Evolutionary conservation across 2,113 vertebrate species (phyloP).

Genomic region (Varanus salvator): DNA sequence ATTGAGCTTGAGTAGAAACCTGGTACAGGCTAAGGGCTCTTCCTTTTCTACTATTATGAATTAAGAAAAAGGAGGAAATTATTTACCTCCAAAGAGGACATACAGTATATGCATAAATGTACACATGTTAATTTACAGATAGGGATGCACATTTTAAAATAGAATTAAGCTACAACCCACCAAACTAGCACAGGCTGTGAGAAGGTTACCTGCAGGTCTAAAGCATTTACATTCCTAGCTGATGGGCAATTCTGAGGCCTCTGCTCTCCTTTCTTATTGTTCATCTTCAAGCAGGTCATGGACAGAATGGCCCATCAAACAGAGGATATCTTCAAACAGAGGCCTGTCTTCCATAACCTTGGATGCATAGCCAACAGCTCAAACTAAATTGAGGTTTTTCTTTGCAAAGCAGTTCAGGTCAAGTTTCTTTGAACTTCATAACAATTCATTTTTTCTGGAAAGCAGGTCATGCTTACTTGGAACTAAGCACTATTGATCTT

Average conservation of each 20-base stretch:
- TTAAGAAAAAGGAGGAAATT: too few species aligned
- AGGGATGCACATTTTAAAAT: too few species aligned
- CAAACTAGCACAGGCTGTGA: background rate
- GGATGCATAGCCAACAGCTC: background rate
- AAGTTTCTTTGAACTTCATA: background rate
- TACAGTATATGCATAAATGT: too few species aligned
- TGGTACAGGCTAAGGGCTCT: background rate
- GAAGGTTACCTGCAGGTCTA: background rate
- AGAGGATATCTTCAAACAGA: background rate
- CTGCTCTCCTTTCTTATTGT: background rate
- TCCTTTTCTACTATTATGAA: conserved; percentile 6
- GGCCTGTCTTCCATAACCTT: background rate
- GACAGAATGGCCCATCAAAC: background rate
- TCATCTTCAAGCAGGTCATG: background rate
- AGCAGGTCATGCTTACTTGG: background rate
- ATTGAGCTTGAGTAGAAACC: background rate
- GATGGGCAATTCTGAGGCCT: background rate
- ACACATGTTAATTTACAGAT: too few species aligned
- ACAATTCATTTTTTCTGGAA: background rate
- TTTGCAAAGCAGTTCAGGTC: background rate
- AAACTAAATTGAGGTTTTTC: background rate
- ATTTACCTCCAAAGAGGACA: too few species aligned
- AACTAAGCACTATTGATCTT: background rate
- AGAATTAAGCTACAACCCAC: background rate
- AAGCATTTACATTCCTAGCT: background rate